Evolutionary conservation across 2,797 vertebrate genomes (phyloP), one percentile per base, ranked within the genome.

Genomic region (Pristis pectinata): DNA sequence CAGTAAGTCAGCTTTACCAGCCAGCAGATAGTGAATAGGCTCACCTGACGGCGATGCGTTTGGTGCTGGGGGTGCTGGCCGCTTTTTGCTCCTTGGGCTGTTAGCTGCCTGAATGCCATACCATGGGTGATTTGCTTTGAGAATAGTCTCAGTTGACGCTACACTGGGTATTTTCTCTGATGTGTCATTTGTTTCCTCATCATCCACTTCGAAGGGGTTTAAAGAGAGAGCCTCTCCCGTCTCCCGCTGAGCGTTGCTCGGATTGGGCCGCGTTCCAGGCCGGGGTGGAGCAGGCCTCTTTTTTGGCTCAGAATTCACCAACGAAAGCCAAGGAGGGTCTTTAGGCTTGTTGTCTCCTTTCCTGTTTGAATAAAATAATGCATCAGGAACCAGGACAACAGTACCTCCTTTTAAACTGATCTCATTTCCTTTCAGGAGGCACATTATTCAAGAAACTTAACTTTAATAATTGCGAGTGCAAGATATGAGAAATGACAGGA

Each of bases 281-380:
- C 98, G 98, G 0, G 93, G 96, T 0, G 96, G 96, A 95, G 99
- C 98, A 80, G 97, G 98, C 97, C 98, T 99, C 97, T 98, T 99
- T 97, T 97, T 98, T 95, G 97, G 3, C 95, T 99, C 98, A 94
- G 97, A 97, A 95, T 98, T 98, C 95, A 99, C 99, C 96, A 99
- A 97, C 3, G 98, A 96, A 95, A 99, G 98, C 99, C 99, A 99
- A 0, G 99, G 99, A 3, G 99, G 99, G 95, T 99, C 98, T 97
- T 98, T 99, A 80, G 95, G 94, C 95, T 95, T 94, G 61, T 1
- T 41, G 27, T 72, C 79, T 70, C 41, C 92, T 94, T 94, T 94
- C 24, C 92, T 94, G 92, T 17, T 72, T 30, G 92, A 76, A 94
- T 41, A 41, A 76, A 53, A 76, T 41, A 64, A 91, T 13, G 17